These are phyloP conservation scores for Tragelaphus imberbis DNA, from an alignment of 2,113 vertebrate species.

Conservation along the genomic window DNA sequence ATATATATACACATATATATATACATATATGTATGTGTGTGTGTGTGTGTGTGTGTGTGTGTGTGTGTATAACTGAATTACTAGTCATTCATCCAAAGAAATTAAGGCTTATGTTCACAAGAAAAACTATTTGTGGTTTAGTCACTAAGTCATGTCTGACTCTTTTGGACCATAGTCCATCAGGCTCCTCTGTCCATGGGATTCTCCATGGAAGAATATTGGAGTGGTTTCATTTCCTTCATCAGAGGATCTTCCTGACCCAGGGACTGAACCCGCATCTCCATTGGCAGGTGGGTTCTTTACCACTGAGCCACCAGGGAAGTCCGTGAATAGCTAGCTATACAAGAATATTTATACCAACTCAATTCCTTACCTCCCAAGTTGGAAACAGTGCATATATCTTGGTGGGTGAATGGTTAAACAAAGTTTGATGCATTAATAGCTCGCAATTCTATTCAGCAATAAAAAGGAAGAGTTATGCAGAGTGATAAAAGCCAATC, in stretches of 20 bases:
- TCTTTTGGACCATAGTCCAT: not conserved
- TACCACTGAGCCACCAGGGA: not conserved
- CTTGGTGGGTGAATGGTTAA: not conserved
- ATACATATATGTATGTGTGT: too few species aligned
- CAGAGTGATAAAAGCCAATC: not conserved
- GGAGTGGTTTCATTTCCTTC: not conserved
- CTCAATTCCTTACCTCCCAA: not conserved
- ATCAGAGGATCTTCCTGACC: not conserved
- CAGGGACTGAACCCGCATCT: not conserved
- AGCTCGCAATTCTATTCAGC: not conserved
- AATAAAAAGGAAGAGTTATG: not conserved
- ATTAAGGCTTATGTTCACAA: not conserved
- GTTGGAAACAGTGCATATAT: not conserved
- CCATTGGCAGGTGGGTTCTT: not conserved
- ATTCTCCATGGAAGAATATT: not conserved
- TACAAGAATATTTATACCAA: not conserved
- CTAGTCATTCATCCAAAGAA: not conserved
- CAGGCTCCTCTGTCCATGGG: not conserved
- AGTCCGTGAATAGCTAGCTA: not conserved
- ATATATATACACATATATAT: not conserved
- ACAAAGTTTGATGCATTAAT: not conserved
- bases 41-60: too few species aligned
- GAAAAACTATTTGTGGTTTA: not conserved
- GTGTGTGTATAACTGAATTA: not conserved
- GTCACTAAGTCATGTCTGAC: not conserved